A percentile compares a stretch with the other conserved stretches of the same genome.
Conservation (phyloP, 2,888 invertebrate species). For the Diogma glabrata region DNA sequence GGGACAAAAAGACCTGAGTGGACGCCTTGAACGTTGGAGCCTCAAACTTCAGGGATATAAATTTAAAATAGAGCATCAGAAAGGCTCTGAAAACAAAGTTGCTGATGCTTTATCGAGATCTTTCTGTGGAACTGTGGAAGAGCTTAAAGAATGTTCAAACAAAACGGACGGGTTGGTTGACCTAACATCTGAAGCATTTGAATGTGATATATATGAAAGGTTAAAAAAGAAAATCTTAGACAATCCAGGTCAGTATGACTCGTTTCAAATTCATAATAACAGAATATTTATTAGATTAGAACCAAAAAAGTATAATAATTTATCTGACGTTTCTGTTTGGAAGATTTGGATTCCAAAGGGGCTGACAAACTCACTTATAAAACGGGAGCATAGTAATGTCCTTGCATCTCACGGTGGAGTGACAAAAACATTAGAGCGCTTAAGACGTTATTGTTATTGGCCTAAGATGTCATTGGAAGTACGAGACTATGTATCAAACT, state of each 20-base stretch:
- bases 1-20: background rate
- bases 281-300: background rate
- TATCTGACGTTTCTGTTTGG: too few relatives aligned
- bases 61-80: background rate
- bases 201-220: background rate
- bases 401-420: too few relatives aligned
- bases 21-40: background rate
- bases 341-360: background rate
- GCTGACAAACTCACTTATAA: background rate
- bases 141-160: background rate
- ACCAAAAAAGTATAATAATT: conserved; percentile 12
- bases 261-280: background rate
- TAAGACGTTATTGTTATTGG: too few relatives aligned
- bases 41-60: background rate
- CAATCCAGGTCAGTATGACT: background rate
- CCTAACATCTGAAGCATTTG: background rate
- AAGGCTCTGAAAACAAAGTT: background rate
- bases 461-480: conserved; percentile 15
- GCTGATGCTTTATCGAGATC: background rate
- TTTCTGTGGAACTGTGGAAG: background rate
- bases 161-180: background rate
- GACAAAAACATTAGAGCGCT: too few relatives aligned
- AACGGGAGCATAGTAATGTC: background rate
- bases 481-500: conserved; percentile 9
- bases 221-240: background rate